Evolutionary conservation across 2,113 vertebrate species (phyloP), one percentile per base, ranked within the genome.

Genomic region (Poicephalus gulielmi): DNA sequence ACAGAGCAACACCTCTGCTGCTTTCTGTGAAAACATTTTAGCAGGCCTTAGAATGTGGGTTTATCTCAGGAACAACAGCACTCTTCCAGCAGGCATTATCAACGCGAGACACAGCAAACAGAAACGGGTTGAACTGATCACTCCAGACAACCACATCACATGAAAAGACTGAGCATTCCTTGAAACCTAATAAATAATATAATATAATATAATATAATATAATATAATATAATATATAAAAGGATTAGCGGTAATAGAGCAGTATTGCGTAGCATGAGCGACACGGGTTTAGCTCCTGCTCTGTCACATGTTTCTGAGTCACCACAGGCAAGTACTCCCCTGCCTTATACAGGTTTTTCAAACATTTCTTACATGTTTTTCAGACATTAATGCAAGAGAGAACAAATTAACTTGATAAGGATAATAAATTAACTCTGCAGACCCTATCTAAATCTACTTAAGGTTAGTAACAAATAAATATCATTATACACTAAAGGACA

Each of bases 231-330:
- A 31, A 31, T n/a, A 59, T 7, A 23, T 24, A n/a, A n/a, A 59
- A 59, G 57, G 33, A 23, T 59, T 28, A 57, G 62, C 44, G 83
- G 67, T 49, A 41, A 41, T 35, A 35, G 33, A 84, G 66, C 74
- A 63, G 46, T 23, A 60, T 50, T 30, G 79, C 41, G 67, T 16
- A 53, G 75, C 71, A 79, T 9, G 19, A 64, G 25, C 83, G 41
- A 90, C 71, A n/a, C 24, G 66, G 14, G 30, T 59, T 67, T 63
- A 63, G 57, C 35, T 95, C 77, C 88, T 71, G 64, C 66, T 88
- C 63, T 44, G 44, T 95, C 92, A 96, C 55, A 91, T 88, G 90
- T 35, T 63, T 91, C 75, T 94, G 90, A 96, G 92, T 96, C 93
- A 96, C 46, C 37, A 53, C 53, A 67, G 13, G 13, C 68, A 74